A percentile compares a stretch with the other conserved stretches of the same genome.
Conservation (phyloP, 2,113 vertebrate genomes). For the Phaethornis superciliosus region DNA sequence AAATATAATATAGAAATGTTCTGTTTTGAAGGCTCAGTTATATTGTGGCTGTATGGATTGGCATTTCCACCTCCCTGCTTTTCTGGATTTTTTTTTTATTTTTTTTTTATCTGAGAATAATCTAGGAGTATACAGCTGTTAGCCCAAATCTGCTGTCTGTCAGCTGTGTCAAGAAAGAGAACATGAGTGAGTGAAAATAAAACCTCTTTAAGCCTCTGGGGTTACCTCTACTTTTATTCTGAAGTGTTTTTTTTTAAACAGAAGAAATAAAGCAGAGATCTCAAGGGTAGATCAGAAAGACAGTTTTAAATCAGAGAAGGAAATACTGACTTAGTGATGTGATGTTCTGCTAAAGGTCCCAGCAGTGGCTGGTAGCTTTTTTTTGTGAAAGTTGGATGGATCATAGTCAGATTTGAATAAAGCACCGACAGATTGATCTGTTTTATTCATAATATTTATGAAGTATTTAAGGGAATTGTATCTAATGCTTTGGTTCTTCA, state of each 20-base stretch:
- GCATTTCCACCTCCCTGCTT: slow-evolving; percentile 19
- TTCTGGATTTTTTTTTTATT: neutral
- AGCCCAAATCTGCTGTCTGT: slow-evolving; percentile 36
- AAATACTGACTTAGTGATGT: neutral
- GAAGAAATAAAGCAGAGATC: slow-evolving; percentile 3
- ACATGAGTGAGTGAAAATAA: slow-evolving; percentile 45
- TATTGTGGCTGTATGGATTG: neutral
- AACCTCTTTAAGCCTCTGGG: neutral
- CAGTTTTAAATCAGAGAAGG: neutral
- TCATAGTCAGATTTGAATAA: neutral
- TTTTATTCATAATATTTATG: neutral
- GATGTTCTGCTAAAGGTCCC: neutral
- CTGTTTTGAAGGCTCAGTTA: neutral
- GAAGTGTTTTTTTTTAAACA: neutral
- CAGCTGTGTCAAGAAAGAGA: slow-evolving; percentile 13
- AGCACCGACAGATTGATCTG: neutral
- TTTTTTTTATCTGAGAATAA: slow-evolving; percentile 3
- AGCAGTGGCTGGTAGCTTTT: neutral
- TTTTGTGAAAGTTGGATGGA: neutral
- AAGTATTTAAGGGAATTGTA: neutral
- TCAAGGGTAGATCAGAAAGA: slow-evolving; percentile 29
- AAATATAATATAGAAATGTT: neutral
- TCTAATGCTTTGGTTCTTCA: neutral
- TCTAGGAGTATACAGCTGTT: neutral
- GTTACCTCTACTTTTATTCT: slow-evolving; percentile 4